phyloP scores from a whole-genome alignment of 1,140 invertebrate genomes.

The Hylyphantes graminicola region DNA sequence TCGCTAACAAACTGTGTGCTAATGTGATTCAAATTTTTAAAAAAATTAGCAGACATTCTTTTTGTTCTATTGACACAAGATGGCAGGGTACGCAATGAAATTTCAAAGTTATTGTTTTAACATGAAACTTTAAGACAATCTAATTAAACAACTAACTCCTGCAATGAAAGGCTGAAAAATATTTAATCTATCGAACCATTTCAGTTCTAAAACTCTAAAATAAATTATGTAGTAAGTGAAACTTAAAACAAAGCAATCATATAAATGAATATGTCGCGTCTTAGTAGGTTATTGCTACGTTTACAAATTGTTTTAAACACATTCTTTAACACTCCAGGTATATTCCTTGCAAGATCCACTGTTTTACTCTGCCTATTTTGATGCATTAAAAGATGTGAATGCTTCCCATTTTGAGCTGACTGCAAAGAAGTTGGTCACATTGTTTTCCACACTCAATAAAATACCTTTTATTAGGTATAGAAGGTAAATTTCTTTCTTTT shows the following conservation, averaged over 20 bases:
- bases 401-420: not conserved
- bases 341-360: conserved; percentile 10
- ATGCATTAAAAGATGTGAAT: conserved; percentile 20
- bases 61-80: too few relatives aligned
- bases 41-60: too few relatives aligned
- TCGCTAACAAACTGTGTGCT: too few relatives aligned
- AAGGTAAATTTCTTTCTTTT: conserved; percentile 20
- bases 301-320: not conserved
- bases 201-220: not conserved
- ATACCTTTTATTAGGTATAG: conserved; percentile 43
- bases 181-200: not conserved
- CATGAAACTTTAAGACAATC: too few relatives aligned
- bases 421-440: conserved; percentile 25
- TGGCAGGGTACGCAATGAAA: too few relatives aligned
- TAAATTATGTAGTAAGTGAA: not conserved
- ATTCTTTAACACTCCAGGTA: not conserved
- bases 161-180: not conserved
- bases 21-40: too few relatives aligned
- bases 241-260: not conserved
- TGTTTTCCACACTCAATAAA: conserved; percentile 20
- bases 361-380: conserved; percentile 24
- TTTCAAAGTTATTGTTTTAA: too few relatives aligned
- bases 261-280: not conserved
- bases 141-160: not conserved
- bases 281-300: not conserved